Evolutionary conservation across 2,113 vertebrate species (phyloP).

Genomic region (Gnathonemus longibarbis): DNA sequence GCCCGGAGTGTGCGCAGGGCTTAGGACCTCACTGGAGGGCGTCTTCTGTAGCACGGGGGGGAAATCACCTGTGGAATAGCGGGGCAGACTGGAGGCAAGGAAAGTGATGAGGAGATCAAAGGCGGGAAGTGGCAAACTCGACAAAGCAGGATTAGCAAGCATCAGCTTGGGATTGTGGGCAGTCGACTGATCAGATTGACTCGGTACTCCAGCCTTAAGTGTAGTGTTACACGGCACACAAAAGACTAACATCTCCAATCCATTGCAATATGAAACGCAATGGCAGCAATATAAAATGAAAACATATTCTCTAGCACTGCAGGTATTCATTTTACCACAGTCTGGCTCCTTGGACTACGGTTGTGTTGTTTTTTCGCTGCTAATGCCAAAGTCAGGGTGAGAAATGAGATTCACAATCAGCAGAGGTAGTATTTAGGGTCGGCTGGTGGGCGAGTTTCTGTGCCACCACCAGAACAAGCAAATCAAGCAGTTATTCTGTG

Average conservation of each 20-base stretch:
- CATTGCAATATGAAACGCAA: not conserved
- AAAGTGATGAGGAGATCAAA: conserved; percentile 6
- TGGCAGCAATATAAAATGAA: not conserved
- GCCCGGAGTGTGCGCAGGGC: not conserved
- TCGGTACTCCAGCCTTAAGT: not conserved
- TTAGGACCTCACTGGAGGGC: not conserved
- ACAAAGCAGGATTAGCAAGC: not conserved
- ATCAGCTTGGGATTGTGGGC: not conserved
- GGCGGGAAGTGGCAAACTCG: not conserved
- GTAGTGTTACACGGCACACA: not conserved
- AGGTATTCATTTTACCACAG: not conserved
- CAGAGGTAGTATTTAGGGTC: not conserved
- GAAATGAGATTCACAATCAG: not conserved
- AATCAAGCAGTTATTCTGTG: not conserved
- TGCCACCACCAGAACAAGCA: not conserved
- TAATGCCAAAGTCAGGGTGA: not conserved
- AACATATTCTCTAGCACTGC: not conserved
- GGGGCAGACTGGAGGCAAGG: not conserved
- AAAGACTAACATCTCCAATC: not conserved
- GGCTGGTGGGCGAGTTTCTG: not conserved
- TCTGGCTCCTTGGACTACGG: not conserved
- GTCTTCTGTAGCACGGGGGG: not conserved
- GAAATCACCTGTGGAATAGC: not conserved
- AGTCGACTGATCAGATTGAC: not conserved
- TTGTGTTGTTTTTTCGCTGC: not conserved